A percentile compares a stretch with the other conserved stretches of the same genome.
These are phyloP conservation scores for Drosophila parabipectinata DNA, from an alignment of 1,140 invertebrate species.

Conservation along the genomic window DNA sequence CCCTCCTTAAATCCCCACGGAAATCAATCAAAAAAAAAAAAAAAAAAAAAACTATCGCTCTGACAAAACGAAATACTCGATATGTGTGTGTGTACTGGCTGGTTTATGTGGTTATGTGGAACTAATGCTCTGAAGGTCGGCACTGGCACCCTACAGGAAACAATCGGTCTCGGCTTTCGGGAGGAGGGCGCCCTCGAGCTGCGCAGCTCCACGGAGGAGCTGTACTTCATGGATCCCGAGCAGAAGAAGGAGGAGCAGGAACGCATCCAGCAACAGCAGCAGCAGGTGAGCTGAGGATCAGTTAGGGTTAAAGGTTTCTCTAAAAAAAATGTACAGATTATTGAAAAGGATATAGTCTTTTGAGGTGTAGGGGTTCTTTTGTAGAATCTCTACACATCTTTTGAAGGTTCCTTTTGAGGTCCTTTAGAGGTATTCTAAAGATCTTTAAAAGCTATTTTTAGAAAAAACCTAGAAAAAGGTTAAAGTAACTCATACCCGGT, in stretches of 20 bases:
- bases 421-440: too few relatives aligned
- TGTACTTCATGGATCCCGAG: conserved; percentile 90
- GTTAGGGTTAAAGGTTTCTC: neutral
- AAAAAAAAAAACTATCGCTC: conserved; percentile 22
- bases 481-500: too few relatives aligned
- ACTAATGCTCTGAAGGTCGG: conserved; percentile 83
- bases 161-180: conserved; percentile 87
- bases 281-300: conserved; percentile 58
- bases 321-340: too few relatives aligned
- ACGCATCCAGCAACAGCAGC: conserved; percentile 61
- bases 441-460: too few relatives aligned
- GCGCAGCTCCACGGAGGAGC: conserved; percentile 93
- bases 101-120: conserved; percentile 54
- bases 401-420: too few relatives aligned
- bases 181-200: conserved; percentile 92
- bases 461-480: too few relatives aligned
- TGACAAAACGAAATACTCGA: conserved; percentile 29
- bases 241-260: conserved; percentile 85
- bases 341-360: neutral
- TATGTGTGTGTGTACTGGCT: conserved; percentile 64
- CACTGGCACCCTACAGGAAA: conserved; percentile 84
- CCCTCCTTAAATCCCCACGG: conserved; percentile 18
- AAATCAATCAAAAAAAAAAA: conserved; percentile 13
- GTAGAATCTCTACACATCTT: too few relatives aligned
- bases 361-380: too few relatives aligned